phyloP scores from a whole-genome alignment of 1,140 invertebrate species.

The Megathymus violae region DNA sequence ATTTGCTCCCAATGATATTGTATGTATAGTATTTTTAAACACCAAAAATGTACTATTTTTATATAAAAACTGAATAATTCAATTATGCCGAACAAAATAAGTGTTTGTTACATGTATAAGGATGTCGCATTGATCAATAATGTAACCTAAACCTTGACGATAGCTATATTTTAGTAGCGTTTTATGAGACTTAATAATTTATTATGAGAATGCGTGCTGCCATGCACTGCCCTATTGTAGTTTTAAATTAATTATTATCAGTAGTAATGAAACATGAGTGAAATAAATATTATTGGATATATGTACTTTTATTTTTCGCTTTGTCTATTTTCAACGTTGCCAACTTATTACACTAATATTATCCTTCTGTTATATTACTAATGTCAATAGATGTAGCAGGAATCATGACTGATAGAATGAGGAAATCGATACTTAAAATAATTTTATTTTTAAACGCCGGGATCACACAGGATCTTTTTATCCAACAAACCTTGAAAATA shows the following conservation, averaged over 20 bases:
- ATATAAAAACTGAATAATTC: slow-evolving; percentile 20
- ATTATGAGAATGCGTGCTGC: slow-evolving; percentile 57
- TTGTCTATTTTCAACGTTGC: no score
- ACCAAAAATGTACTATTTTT: slow-evolving; percentile 40
- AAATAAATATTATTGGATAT: slow-evolving; percentile 52
- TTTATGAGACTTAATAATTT: slow-evolving; percentile 71
- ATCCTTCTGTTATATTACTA: no score
- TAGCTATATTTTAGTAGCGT: slow-evolving; percentile 67
- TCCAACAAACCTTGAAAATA: no score
- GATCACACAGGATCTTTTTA: no score
- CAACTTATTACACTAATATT: no score
- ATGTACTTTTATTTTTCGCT: slow-evolving; percentile 36
- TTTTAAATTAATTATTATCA: slow-evolving; percentile 49
- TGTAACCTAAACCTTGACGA: slow-evolving; percentile 49
- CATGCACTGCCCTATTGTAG: slow-evolving; percentile 57
- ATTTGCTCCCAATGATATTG: slow-evolving; percentile 22
- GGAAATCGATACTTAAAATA: no score
- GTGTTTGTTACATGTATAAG: slow-evolving; percentile 11
- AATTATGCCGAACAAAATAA: slow-evolving; percentile 12
- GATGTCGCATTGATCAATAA: slow-evolving; percentile 28
- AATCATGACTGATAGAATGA: no score
- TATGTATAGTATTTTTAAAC: slow-evolving; percentile 37
- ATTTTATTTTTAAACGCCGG: no score
- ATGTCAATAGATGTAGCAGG: no score
- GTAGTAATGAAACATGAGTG: slow-evolving; percentile 64